Percentiles rank a stretch among this genome's conserved stretches.
phyloP scores from a whole-genome alignment of 2,888 invertebrate genomes.

The Venustoraphidia nigricollis region DNA sequence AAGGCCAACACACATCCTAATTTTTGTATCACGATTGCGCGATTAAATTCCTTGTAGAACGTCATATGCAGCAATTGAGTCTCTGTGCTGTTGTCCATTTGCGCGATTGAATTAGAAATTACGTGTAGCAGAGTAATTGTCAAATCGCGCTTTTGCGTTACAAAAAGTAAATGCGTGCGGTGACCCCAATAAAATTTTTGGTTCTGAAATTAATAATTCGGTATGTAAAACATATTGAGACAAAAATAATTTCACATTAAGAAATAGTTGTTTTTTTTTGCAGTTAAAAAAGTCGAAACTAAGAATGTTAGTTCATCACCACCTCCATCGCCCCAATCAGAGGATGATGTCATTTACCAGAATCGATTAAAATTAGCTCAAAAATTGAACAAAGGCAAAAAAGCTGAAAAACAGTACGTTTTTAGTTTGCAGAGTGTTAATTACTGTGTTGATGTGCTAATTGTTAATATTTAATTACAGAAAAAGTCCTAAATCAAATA shows the following conservation, averaged over 20 bases:
- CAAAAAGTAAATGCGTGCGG: too few species aligned
- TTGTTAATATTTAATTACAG: not conserved
- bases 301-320: slow-evolving; percentile 25
- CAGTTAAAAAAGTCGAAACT: slow-evolving; percentile 25
- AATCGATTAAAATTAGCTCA: slow-evolving; percentile 69
- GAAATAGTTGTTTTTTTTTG: slow-evolving; percentile 25
- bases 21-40: too few species aligned
- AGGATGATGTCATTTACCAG: slow-evolving; percentile 53
- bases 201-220: too few species aligned
- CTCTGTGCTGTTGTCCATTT: too few species aligned
- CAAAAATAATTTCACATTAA: not conserved
- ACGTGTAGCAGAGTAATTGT: too few species aligned
- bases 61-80: too few species aligned
- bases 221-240: too few species aligned
- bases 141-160: too few species aligned
- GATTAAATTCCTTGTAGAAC: too few species aligned
- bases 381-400: slow-evolving; percentile 53
- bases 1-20: too few species aligned
- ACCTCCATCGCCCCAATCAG: slow-evolving; percentile 27
- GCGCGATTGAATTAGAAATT: too few species aligned
- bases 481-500: slow-evolving; percentile 25
- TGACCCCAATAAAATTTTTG: too few species aligned
- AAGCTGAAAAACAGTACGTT: slow-evolving; percentile 41
- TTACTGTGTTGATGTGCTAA: not conserved
- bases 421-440: slow-evolving; percentile 5